Evolutionary conservation across 1,140 invertebrate genomes (phyloP).

Genomic region (Pissodes strobi): DNA sequence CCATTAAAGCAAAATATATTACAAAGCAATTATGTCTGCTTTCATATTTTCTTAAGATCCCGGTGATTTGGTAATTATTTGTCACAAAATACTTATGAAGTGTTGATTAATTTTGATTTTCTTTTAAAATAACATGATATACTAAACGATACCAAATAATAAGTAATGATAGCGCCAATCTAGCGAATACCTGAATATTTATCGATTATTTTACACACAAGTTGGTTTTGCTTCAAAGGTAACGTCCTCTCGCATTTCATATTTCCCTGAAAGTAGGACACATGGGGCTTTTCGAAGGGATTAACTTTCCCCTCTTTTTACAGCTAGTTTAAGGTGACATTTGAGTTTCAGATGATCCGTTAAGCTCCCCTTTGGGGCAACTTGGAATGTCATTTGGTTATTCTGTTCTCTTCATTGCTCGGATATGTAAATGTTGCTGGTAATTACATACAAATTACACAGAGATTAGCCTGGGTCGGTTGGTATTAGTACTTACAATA

Average conservation of each 20-base stretch:
- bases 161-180: too few species aligned
- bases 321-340: slow-evolving; percentile 40
- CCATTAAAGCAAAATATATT: too few species aligned
- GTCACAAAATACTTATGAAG: too few species aligned
- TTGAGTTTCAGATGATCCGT: slow-evolving; percentile 39
- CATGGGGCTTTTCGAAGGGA: slow-evolving; percentile 18
- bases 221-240: background rate
- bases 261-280: slow-evolving; percentile 29
- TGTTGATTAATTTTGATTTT: too few species aligned
- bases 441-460: slow-evolving; percentile 34
- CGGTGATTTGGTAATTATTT: too few species aligned
- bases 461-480: slow-evolving; percentile 17
- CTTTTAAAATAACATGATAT: too few species aligned
- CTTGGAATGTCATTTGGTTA: slow-evolving; percentile 33
- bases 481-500: slow-evolving; percentile 10
- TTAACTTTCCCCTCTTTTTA: slow-evolving; percentile 35
- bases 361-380: slow-evolving; percentile 30
- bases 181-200: too few species aligned
- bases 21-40: too few species aligned
- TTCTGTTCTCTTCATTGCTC: slow-evolving; percentile 22
- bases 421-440: slow-evolving; percentile 32
- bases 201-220: background rate
- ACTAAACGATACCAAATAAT: too few species aligned
- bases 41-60: too few species aligned
- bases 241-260: background rate